phyloP scores from a whole-genome alignment of 2,797 vertebrate species.

The Microchirus variegatus region DNA sequence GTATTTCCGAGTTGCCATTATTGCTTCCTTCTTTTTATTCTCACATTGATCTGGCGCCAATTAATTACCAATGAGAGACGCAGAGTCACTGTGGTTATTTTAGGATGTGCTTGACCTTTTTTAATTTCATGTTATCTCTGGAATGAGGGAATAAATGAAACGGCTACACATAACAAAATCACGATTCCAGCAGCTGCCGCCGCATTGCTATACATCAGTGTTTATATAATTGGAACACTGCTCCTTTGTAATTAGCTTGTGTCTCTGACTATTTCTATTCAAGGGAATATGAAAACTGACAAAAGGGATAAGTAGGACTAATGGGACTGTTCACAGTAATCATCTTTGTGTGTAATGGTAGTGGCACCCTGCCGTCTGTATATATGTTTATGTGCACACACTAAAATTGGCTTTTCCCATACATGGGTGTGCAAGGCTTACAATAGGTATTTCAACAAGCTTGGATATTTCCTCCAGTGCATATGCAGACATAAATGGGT shows the following conservation, averaged over 20 bases:
- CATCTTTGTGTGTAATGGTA: conserved; percentile 21
- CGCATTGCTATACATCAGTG: conserved; percentile 55
- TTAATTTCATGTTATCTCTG: conserved; percentile 43
- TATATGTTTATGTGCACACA: conserved; percentile 2
- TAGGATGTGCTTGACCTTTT: conserved; percentile 51
- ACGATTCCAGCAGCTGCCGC: conserved; percentile 46
- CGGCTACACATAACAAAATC: conserved; percentile 37
- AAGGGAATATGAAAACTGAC: conserved; percentile 24
- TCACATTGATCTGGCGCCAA: not conserved
- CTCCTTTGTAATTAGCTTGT: conserved; percentile 57
- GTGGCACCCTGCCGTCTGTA: too few relatives aligned
- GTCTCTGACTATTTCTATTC: conserved; percentile 30
- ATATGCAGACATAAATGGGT: conserved; percentile 23
- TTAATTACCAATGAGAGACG: conserved; percentile 3
- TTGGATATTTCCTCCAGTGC: not conserved
- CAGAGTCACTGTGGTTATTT: conserved; percentile 35
- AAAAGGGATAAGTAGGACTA: conserved; percentile 41
- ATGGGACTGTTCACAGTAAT: conserved; percentile 37
- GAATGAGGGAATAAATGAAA: conserved; percentile 29
- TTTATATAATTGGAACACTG: conserved; percentile 56
- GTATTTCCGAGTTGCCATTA: not conserved
- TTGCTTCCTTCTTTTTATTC: not conserved
- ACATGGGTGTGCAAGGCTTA: not conserved
- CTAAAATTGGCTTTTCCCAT: not conserved
- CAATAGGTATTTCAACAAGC: not conserved